phyloP scores from a whole-genome alignment of 2,113 vertebrate genomes.

The Pterocles burchelli region DNA sequence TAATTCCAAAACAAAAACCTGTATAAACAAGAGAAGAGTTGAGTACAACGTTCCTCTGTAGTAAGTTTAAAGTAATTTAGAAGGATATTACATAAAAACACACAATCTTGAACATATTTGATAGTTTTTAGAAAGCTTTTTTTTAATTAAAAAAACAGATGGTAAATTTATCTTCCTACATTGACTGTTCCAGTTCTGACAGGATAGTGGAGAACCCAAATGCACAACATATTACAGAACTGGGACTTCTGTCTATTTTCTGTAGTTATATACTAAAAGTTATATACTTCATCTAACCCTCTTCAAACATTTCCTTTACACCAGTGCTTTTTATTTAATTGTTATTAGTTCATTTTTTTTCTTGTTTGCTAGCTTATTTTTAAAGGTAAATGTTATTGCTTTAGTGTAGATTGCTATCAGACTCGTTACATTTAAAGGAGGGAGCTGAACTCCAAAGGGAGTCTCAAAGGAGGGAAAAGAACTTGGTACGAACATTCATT shows the following conservation, averaged over 20 bases:
- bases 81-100: not conserved
- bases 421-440: not conserved
- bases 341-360: not conserved
- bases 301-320: not conserved
- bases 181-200: not conserved
- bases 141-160: not conserved
- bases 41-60: not conserved
- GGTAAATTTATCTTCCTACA: not conserved
- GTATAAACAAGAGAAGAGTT: not conserved
- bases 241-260: not conserved
- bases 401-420: not conserved
- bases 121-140: not conserved
- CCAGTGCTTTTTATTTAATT: not conserved
- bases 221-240: not conserved
- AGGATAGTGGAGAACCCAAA: not conserved
- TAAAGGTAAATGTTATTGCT: not conserved
- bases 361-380: not conserved
- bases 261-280: not conserved
- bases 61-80: not conserved
- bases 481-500: slow-evolving; percentile 2
- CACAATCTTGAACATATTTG: not conserved
- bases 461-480: not conserved
- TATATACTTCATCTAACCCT: not conserved
- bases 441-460: not conserved
- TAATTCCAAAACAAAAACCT: not conserved